phyloP scores from a whole-genome alignment of 2,797 vertebrate genomes.

The Pteronotus mesoamericanus region DNA sequence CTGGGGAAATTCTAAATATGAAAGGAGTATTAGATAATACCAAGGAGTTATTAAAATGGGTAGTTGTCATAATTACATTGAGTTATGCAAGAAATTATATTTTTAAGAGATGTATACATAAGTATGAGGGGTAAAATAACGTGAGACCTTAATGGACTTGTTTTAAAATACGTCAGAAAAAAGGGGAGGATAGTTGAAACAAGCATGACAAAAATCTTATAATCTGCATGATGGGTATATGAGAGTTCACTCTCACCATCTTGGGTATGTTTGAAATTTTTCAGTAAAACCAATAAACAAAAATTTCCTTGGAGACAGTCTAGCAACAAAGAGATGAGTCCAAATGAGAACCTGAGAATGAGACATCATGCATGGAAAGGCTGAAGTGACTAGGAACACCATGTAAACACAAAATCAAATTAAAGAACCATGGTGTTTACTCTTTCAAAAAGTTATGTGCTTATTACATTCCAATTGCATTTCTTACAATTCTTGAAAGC shows the following conservation, averaged over 20 bases:
- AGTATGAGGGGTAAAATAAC: not conserved
- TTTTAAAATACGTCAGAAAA: constrained; percentile 16
- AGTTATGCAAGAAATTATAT: not conserved
- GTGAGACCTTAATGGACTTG: not conserved
- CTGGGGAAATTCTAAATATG: not conserved
- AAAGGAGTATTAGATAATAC: not conserved
- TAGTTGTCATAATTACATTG: not conserved
- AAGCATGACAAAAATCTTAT: not conserved
- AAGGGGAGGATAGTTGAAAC: not conserved
- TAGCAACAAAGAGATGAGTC: not conserved
- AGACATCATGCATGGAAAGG: not conserved
- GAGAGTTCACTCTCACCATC: not conserved
- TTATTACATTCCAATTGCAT: not conserved
- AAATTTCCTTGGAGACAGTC: not conserved
- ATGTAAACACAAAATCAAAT: not conserved
- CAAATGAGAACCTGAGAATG: not conserved
- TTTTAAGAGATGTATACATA: not conserved
- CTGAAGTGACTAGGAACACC: not conserved
- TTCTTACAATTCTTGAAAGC: not conserved
- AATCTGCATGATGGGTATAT: not conserved
- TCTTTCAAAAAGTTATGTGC: not conserved
- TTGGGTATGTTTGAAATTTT: not conserved
- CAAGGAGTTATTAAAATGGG: not conserved
- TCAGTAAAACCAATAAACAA: not conserved
- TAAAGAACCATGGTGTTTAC: not conserved